Percentiles rank a stretch among this genome's conserved stretches.
These are phyloP conservation scores for Otis tarda DNA, from an alignment of 2,113 vertebrate species.

Conservation along the genomic window DNA sequence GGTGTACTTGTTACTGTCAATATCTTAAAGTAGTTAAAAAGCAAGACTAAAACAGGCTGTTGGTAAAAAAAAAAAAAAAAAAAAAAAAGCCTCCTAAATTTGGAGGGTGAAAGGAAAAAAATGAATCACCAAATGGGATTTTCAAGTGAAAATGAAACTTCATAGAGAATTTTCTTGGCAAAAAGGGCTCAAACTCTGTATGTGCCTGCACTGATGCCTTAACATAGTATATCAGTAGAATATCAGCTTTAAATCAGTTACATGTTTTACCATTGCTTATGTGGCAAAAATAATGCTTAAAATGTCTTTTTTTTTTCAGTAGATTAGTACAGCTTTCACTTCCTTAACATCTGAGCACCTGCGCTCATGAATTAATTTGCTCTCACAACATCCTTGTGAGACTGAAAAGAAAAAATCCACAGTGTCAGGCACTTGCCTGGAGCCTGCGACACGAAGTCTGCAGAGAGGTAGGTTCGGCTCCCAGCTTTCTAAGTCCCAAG, in stretches of 20 bases:
- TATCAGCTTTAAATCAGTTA: not conserved
- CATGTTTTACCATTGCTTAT: not conserved
- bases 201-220: not conserved
- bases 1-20: not conserved
- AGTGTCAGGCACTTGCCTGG: not conserved
- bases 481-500: not conserved
- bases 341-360: not conserved
- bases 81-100: not conserved
- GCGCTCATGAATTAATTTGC: not conserved
- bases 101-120: not conserved
- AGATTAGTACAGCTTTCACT: not conserved
- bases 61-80: not conserved
- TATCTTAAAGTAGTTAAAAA: not conserved
- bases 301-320: not conserved
- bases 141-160: not conserved
- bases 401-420: not conserved
- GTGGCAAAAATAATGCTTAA: not conserved
- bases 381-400: not conserved
- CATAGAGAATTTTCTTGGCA: not conserved
- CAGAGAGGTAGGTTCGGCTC: not conserved
- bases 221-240: not conserved
- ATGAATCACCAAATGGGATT: constrained; percentile 13
- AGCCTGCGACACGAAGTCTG: not conserved
- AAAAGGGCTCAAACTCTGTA: not conserved
- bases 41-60: not conserved